Evolutionary conservation across 2,113 vertebrate genomes (phyloP), one percentile per base, ranked within the genome.

Genomic region (Todiramphus chloris): DNA sequence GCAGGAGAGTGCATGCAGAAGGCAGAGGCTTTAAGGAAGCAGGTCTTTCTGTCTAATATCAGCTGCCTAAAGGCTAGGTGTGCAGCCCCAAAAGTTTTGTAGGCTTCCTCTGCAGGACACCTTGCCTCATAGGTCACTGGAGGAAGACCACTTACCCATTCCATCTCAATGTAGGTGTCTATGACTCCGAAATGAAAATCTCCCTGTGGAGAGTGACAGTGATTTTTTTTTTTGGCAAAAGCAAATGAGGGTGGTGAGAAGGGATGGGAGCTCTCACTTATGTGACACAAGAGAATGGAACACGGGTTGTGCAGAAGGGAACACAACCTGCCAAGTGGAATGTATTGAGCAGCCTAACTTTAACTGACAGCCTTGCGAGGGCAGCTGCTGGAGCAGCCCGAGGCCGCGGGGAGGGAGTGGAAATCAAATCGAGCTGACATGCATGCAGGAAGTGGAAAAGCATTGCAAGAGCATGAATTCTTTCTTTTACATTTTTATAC

Each of bases 361-460:
- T 43, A 67, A 24, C 3, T 92, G 94, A 96, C 89, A 95, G 91
- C 44, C 62, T 53, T 33, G 76, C 0, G 0, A 95, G 91, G 82
- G 76, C 84, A 89, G 87, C 85, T 11, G 3, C 75, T 9, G 60
- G 88, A 95, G 89, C 76, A 83, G 94, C 94, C 90, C 0, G 1
- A 28, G 73, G 87, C 87, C 2, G 0, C 43, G 5, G 6, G 28
- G 19, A 93, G n/a, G 62, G 62, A 92, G 43, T 4, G 16, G 39
- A 18, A 58, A 80, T n/a, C 67, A 94, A 91, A 90, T 58, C 0
- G 2, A 89, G 91, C 81, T 95, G 93, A 90, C 93, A 48, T 20
- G 67, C 83, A 78, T 30, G 56, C 86, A 86, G 75, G 64, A 90
- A 93, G 43, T 64, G 70, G 79, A 77, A 90, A 94, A 91, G 67